Conservation (phyloP, 2,797 vertebrate genomes). For the Cynopterus sphinx region DNA sequence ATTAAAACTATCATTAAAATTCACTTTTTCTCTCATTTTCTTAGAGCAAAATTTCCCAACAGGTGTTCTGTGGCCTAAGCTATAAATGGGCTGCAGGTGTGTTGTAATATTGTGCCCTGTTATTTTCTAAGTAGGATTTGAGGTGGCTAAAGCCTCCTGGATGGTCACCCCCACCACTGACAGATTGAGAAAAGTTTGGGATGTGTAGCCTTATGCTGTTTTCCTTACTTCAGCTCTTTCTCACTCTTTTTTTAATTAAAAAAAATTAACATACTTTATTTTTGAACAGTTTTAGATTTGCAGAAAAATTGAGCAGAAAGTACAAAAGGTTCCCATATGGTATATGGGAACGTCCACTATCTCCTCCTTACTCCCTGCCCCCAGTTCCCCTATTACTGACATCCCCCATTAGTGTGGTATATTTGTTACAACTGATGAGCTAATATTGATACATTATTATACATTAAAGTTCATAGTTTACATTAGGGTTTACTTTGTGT, state of each 20-base stretch:
- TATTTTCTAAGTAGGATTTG: background rate
- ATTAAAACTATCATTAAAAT: slow-evolving; percentile 16
- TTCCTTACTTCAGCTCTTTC: background rate
- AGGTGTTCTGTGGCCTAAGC: background rate
- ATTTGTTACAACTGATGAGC: background rate
- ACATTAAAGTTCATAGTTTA: background rate
- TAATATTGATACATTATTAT: background rate
- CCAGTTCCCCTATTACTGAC: background rate
- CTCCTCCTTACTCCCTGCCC: no score
- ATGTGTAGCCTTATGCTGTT: background rate
- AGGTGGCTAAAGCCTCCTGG: background rate
- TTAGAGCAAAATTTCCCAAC: slow-evolving; percentile 15
- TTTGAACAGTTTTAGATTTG: background rate
- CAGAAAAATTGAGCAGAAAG: background rate
- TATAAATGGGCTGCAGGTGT: background rate
- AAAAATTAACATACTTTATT: background rate
- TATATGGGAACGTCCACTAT: background rate
- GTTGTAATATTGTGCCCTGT: background rate
- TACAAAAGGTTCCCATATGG: background rate
- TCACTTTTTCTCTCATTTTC: background rate
- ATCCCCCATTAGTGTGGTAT: background rate
- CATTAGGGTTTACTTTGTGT: background rate
- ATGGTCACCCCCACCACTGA: background rate
- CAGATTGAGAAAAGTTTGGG: background rate
- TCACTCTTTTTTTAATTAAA: background rate